Percentiles rank a stretch among this genome's conserved stretches.
These are phyloP conservation scores for Gasterosteus aculeatus DNA, from an alignment of 2,113 vertebrate genomes.

Conservation along the genomic window DNA sequence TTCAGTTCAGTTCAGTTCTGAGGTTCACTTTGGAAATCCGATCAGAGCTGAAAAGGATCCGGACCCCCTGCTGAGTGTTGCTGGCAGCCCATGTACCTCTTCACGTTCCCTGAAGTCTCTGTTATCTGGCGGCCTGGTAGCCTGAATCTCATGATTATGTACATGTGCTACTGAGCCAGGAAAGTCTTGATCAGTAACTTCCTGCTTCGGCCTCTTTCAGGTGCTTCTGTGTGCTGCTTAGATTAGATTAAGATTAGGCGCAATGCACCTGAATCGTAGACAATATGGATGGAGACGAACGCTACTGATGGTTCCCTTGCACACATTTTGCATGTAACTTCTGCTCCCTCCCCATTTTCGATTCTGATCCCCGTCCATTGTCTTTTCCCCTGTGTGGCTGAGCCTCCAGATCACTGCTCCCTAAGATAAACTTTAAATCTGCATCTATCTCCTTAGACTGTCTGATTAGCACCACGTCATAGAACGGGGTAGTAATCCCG, in stretches of 20 bases:
- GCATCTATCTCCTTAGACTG: conserved; percentile 77
- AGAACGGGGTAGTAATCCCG: conserved; percentile 71
- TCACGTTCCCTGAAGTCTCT: conserved; percentile 13
- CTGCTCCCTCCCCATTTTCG: background rate
- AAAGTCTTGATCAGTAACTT: conserved; percentile 3
- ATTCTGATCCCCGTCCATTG: conserved; percentile 42
- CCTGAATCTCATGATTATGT: background rate
- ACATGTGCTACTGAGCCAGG: background rate
- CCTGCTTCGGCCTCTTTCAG: conserved; percentile 13
- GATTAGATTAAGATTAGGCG: background rate
- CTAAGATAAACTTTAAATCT: conserved; percentile 79
- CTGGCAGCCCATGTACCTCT: conserved; percentile 30
- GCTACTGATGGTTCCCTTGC: background rate
- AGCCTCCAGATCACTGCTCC: conserved; percentile 68
- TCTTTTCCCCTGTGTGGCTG: conserved; percentile 32
- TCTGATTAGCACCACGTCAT: conserved; percentile 81
- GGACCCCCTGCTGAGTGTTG: conserved; percentile 16
- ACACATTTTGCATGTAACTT: background rate
- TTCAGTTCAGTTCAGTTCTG: conserved; percentile 16
- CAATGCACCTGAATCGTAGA: background rate
- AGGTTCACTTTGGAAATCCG: conserved; percentile 30
- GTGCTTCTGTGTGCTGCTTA: background rate
- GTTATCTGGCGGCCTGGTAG: conserved; percentile 27
- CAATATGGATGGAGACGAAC: background rate
- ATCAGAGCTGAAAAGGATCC: conserved; percentile 45